Percentiles rank a stretch among this genome's conserved stretches.
phyloP scores from a whole-genome alignment of 2,797 vertebrate species.

The Artibeus jamaicensis region DNA sequence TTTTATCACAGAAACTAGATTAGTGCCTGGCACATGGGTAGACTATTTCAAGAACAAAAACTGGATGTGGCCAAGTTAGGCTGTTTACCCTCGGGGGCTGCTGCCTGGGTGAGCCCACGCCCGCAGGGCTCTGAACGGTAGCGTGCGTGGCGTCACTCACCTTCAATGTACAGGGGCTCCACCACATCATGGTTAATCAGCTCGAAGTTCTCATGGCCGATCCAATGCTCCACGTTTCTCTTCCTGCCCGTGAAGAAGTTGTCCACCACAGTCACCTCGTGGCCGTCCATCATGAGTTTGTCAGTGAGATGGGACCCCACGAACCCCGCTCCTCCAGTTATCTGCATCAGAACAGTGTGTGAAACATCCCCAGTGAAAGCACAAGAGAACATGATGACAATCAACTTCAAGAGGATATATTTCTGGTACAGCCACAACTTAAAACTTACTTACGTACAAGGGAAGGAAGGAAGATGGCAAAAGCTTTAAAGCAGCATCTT shows the following conservation, averaged over 20 bases:
- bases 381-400: constrained; percentile 71
- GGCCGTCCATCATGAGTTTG: constrained; percentile 99
- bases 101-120: not conserved
- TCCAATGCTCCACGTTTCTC: constrained; percentile 99
- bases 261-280: constrained; percentile 99
- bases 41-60: not conserved
- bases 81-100: fast-evolving
- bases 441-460: too few relatives aligned
- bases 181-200: constrained; percentile 99
- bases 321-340: constrained; percentile 96
- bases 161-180: constrained; percentile 98
- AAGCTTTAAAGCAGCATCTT: not conserved
- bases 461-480: not conserved
- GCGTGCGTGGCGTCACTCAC: constrained; percentile 78
- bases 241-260: constrained; percentile 99
- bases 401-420: not conserved
- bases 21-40: fast-evolving
- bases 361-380: constrained; percentile 78
- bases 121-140: fast-evolving
- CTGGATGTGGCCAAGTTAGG: fast-evolving
- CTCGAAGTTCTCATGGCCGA: constrained; percentile 99
- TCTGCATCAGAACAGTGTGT: constrained; percentile 82
- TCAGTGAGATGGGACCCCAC: constrained; percentile 99
- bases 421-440: not conserved
- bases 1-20: not conserved